Conservation (phyloP, 2,113 vertebrate genomes). For the Emberiza fucata region DNA sequence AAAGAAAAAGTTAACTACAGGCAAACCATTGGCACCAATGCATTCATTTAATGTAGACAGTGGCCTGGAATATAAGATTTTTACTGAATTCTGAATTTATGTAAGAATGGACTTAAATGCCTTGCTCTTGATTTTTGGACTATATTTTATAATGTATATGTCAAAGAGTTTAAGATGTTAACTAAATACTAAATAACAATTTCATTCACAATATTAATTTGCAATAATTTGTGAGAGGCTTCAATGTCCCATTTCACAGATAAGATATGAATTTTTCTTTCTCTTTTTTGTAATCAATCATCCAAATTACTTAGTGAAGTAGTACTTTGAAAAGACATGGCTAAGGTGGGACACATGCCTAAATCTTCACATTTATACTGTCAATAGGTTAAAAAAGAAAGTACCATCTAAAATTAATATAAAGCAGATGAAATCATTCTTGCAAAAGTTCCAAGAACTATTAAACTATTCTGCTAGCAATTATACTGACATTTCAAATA, state of each 20-base stretch:
- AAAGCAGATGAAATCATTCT: background rate
- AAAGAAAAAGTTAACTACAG: background rate
- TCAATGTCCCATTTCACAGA: background rate
- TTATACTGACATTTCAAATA: background rate
- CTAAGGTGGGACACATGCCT: background rate
- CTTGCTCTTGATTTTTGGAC: background rate
- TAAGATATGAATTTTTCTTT: background rate
- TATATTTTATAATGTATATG: background rate
- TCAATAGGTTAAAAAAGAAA: background rate
- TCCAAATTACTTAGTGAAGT: background rate
- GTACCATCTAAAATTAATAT: background rate
- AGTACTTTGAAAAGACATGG: background rate
- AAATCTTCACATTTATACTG: background rate
- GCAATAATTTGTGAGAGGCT: background rate
- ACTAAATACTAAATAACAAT: background rate
- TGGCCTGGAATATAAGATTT: background rate
- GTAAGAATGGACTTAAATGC: background rate
- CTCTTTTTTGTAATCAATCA: background rate
- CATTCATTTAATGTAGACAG: background rate
- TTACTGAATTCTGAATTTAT: background rate
- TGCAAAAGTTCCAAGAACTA: background rate
- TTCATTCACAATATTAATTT: background rate
- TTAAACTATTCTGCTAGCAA: background rate
- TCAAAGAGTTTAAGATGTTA: background rate
- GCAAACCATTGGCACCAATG: background rate